Evolutionary conservation across 2,113 vertebrate species (phyloP).

Genomic region (Epinephelus moara): DNA sequence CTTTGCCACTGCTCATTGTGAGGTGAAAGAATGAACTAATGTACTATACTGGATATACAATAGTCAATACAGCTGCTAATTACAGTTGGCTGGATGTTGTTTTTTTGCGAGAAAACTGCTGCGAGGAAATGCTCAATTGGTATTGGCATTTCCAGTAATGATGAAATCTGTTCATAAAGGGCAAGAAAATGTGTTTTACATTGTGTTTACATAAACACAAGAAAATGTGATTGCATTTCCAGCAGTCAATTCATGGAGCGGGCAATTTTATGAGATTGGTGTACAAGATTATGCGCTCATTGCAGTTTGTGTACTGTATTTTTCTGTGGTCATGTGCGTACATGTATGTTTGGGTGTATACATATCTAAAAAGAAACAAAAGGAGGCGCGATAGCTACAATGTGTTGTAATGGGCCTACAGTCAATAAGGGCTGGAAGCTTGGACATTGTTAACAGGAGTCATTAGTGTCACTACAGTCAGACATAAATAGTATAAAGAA

Average conservation of each 20-base stretch:
- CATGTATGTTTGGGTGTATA: neutral
- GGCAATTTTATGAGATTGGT: neutral
- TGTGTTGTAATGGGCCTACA: slow-evolving; percentile 22
- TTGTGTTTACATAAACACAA: neutral
- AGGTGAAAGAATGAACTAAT: neutral
- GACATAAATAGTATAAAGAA: slow-evolving; percentile 64
- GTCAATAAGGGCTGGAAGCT: slow-evolving; percentile 29
- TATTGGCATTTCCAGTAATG: neutral
- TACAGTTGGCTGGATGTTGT: neutral
- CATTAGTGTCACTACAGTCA: slow-evolving; percentile 62
- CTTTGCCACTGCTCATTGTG: neutral
- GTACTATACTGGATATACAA: neutral
- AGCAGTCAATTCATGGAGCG: neutral
- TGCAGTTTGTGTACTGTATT: neutral
- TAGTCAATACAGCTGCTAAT: neutral
- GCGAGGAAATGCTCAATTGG: neutral
- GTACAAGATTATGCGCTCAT: neutral
- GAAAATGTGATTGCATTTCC: neutral
- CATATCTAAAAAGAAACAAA: neutral
- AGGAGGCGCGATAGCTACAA: neutral
- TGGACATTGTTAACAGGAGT: slow-evolving; percentile 52
- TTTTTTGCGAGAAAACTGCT: neutral
- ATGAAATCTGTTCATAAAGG: neutral
- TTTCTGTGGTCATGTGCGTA: neutral
- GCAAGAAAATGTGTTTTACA: neutral